Base-by-base conservation (phyloP, 2,888 invertebrate genomes). In the Latrodectus hesperus region DNA sequence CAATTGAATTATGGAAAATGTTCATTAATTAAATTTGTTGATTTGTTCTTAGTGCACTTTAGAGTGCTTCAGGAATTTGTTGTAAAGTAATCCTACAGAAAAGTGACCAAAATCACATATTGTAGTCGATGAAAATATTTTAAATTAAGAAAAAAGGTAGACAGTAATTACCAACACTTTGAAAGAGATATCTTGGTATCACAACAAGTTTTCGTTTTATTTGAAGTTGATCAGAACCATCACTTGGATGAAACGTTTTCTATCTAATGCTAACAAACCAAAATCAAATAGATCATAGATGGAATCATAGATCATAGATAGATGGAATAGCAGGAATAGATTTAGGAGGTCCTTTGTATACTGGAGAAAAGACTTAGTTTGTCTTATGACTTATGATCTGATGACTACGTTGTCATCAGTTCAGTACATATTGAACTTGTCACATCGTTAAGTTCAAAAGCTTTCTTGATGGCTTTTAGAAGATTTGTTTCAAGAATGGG, bases 401-500 rank as follows among this genome's bases (percentile, higher is more conserved):
- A 38, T 1, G 1, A 38, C 38, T 3, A 5, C 1, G 38, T 22
- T 26, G 14, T 55, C 6, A 53, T 26, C 22, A 74, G 74, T 17
- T 26, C 22, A 12, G 72, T 73, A 73, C 26, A 74, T 38, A 10
- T 55, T 55, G 22, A 74, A 52, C 17, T 73, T 1, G n/a, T 55
- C 8, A 10, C 9, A 55, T 55, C 22, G 12, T 16, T 74, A 12
- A 26, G 17, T 11, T 55, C 71, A 9, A 14, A 71, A 71, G n/a
- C 71, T 12, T 38, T 71, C 26, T 38, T 38, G 14, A 0, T 71
- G n/a, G 49, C 71, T 26, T 71, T 71, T 14, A 11, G 17, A 17
- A 73, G 12, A 53, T 73, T 53, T n/a, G 52, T 73, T n/a, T 73
- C 73, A 52, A 73, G 73, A 73, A 51, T 51, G 53, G 1, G 1